Conservation (phyloP, 2,888 invertebrate genomes). For the Nomada goodeniana region DNA sequence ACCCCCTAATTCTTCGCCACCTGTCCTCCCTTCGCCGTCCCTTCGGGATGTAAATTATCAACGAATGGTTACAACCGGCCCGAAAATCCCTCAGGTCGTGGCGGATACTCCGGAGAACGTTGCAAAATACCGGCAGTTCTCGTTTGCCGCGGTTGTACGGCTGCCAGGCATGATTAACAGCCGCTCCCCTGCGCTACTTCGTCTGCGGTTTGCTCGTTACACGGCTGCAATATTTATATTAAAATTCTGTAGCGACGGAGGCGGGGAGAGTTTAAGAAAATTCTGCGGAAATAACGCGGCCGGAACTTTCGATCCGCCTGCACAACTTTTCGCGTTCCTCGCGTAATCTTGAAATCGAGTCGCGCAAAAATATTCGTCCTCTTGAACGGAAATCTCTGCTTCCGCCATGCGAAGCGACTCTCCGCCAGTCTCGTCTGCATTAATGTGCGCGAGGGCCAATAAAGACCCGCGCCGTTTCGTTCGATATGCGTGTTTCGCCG, state of each 20-base stretch:
- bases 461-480: not conserved
- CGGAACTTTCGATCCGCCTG: not conserved
- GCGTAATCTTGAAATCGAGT: not conserved
- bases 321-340: too few relatives aligned
- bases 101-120: constrained; percentile 25
- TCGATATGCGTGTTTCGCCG: constrained; percentile 18
- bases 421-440: constrained; percentile 24
- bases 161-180: constrained; percentile 69
- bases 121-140: constrained; percentile 45
- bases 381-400: too few relatives aligned
- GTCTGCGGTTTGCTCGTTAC: constrained; percentile 51
- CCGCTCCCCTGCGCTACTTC: constrained; percentile 55
- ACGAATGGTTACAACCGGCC: constrained; percentile 34
- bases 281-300: not conserved
- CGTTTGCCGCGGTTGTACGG: constrained; percentile 56
- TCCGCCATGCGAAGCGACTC: not conserved
- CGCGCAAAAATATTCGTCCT: not conserved
- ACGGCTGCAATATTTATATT: constrained; percentile 49
- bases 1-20: not conserved
- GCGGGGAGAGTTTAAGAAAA: constrained; percentile 5
- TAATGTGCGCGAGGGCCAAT: constrained; percentile 13
- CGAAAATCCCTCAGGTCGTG: constrained; percentile 26
- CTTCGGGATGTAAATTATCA: constrained; percentile 28
- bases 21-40: not conserved
- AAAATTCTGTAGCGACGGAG: constrained; percentile 21